A percentile compares a stretch with the other conserved stretches of the same genome.
phyloP scores from a whole-genome alignment of 2,113 vertebrate species.

The crab-eating macaque (Macaca fascicularis) region T2T-MFA8v1.1 NC_088385.1:89501001-89501500 shows the following conservation, averaged over 20 bases:
- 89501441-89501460: background rate
- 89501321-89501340: background rate
- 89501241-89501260: background rate
- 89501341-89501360: background rate
- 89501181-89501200: background rate
- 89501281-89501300: background rate
- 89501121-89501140: background rate
- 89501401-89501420: background rate
- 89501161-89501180: background rate
- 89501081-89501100: background rate
- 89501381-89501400: background rate
- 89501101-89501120: background rate
- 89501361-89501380: background rate
- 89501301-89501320: background rate
- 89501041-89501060: background rate
- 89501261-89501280: background rate
- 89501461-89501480: background rate
- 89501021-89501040: background rate
- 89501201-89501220: background rate
- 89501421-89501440: background rate
- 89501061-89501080: background rate
- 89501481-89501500: background rate
- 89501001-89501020: background rate
- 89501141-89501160: background rate
- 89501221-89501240: background rate